These are phyloP conservation scores for Perodicticus potto DNA, from an alignment of 2,797 vertebrate species.

Conservation along the genomic window DNA sequence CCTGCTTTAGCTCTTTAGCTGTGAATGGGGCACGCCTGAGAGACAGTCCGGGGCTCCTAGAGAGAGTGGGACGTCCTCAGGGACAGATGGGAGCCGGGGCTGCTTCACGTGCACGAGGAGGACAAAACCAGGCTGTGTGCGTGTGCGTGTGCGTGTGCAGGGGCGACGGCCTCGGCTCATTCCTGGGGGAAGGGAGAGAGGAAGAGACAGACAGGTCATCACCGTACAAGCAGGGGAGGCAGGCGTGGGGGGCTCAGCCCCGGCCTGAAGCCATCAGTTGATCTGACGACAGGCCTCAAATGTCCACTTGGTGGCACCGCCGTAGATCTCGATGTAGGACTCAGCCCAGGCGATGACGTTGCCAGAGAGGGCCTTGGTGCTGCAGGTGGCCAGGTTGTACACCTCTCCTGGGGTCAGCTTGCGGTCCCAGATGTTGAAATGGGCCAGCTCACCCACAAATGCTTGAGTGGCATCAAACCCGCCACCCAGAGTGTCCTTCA, in stretches of 20 bases:
- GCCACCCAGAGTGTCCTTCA: slow-evolving; percentile 95
- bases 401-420: slow-evolving; percentile 94
- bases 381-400: slow-evolving; percentile 96
- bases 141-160: slow-evolving; percentile 20
- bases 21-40: slow-evolving; percentile 40
- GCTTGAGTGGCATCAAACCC: slow-evolving; percentile 98
- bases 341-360: slow-evolving; percentile 97
- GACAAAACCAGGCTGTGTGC: slow-evolving; percentile 56
- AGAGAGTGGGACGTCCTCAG: slow-evolving; percentile 40
- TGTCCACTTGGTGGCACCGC: slow-evolving; percentile 96
- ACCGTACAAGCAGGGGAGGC: slow-evolving; percentile 78
- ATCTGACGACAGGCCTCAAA: slow-evolving; percentile 96
- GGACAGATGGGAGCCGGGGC: slow-evolving; percentile 81
- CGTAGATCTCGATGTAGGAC: slow-evolving; percentile 95
- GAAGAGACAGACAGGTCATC: slow-evolving; percentile 85
- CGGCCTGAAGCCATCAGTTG: slow-evolving; percentile 90
- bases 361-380: slow-evolving; percentile 92
- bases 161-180: slow-evolving; percentile 70
- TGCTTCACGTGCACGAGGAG: slow-evolving; percentile 59
- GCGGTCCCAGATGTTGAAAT: slow-evolving; percentile 96
- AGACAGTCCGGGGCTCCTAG: slow-evolving; percentile 44
- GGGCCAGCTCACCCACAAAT: slow-evolving; percentile 95
- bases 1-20: slow-evolving; percentile 25
- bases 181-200: slow-evolving; percentile 71
- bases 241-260: slow-evolving; percentile 21